These are phyloP conservation scores for Isoperla grammatica DNA, from an alignment of 2,888 invertebrate genomes.

Conservation along the genomic window DNA sequence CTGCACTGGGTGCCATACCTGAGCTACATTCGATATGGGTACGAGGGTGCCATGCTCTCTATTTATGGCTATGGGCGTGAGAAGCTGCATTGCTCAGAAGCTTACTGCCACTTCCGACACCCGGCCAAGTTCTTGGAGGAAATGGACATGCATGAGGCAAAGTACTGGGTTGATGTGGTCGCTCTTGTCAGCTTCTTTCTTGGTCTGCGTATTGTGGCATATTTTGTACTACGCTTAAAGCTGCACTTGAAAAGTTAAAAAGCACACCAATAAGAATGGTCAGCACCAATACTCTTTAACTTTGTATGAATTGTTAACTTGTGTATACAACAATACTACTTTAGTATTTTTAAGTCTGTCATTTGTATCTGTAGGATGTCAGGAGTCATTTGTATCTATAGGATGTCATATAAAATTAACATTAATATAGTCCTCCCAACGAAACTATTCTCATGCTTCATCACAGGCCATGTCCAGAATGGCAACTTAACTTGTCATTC, in stretches of 20 bases:
- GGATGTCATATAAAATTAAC: no score
- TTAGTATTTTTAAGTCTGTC: no score
- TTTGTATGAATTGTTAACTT: no score
- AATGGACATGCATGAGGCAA: slow-evolving; percentile 66
- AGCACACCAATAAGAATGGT: background rate
- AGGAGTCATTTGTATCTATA: no score
- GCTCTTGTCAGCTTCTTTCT: slow-evolving; percentile 77
- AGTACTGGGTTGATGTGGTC: slow-evolving; percentile 70
- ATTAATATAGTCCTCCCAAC: no score
- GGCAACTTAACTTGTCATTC: no score
- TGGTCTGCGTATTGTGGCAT: slow-evolving; percentile 69
- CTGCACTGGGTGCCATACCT: slow-evolving; percentile 49
- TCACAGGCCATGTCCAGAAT: no score
- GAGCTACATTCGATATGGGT: slow-evolving; percentile 50
- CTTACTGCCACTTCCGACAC: slow-evolving; percentile 75
- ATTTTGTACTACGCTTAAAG: slow-evolving; percentile 78
- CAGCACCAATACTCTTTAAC: no score
- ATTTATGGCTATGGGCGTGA: slow-evolving; percentile 46
- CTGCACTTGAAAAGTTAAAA: slow-evolving; percentile 49
- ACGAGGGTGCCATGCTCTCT: slow-evolving; percentile 47
- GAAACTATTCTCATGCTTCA: no score
- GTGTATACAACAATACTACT: no score
- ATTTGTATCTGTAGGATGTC: no score
- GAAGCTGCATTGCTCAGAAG: slow-evolving; percentile 45
- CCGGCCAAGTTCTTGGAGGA: slow-evolving; percentile 79